phyloP scores from a whole-genome alignment of 2,113 vertebrate genomes.

The Naja naja region DNA sequence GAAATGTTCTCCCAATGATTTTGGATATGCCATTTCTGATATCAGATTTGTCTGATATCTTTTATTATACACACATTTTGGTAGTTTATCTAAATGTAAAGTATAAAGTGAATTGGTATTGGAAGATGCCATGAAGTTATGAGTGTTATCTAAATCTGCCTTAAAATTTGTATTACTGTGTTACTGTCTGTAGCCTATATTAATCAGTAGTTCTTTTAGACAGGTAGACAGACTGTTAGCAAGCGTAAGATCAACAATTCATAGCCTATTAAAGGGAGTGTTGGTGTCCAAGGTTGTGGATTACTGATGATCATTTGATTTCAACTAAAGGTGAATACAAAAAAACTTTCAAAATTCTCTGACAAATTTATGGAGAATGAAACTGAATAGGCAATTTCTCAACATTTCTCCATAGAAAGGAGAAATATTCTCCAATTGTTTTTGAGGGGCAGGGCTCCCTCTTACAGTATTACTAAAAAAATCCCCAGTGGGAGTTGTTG shows the following conservation, averaged over 20 bases:
- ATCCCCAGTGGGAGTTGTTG: background rate
- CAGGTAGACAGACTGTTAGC: background rate
- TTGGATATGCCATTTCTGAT: background rate
- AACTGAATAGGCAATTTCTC: background rate
- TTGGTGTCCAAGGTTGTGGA: background rate
- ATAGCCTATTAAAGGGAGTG: background rate
- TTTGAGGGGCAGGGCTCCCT: background rate
- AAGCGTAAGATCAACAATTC: background rate
- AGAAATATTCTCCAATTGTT: background rate
- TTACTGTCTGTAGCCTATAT: background rate
- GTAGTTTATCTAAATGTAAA: background rate
- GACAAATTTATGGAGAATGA: background rate
- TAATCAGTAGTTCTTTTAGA: background rate
- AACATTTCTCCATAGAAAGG: background rate
- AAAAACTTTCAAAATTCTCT: background rate
- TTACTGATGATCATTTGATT: background rate
- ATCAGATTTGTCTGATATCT: background rate
- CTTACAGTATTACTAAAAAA: background rate
- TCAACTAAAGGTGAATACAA: background rate
- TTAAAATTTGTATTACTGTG: background rate
- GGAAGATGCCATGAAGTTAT: background rate
- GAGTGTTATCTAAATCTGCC: background rate
- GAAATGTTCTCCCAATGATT: background rate
- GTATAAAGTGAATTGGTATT: background rate
- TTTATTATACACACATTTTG: background rate